Conservation (phyloP, 2,797 vertebrate genomes). For the Picus viridis region DNA sequence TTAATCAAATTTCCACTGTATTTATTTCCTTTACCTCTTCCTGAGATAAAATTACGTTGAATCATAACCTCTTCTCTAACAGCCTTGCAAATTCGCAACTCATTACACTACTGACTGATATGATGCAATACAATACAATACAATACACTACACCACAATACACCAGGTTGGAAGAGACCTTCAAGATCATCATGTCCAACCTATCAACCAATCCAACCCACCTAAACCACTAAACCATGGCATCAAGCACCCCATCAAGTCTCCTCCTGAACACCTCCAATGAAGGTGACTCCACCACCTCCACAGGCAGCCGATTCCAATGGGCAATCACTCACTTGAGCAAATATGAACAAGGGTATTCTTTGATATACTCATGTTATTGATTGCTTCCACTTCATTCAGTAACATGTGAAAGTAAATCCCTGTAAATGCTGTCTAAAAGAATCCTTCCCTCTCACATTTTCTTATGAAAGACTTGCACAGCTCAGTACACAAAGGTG, state of each 20-base stretch:
- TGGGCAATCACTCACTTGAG: not conserved
- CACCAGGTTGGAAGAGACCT: too few species aligned
- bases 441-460: not conserved
- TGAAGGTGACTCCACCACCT: too few species aligned
- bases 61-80: not conserved
- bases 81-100: not conserved
- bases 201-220: too few species aligned
- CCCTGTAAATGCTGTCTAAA: not conserved
- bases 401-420: not conserved
- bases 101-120: not conserved
- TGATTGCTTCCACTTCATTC: not conserved
- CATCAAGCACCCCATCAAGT: too few species aligned
- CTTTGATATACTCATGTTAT: not conserved
- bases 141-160: too few species aligned
- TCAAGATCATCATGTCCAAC: too few species aligned
- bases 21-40: conserved; percentile 39
- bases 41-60: not conserved
- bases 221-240: too few species aligned
- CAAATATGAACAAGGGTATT: not conserved
- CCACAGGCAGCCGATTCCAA: too few species aligned
- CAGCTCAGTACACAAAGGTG: not conserved
- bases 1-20: conserved; percentile 37
- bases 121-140: too few species aligned
- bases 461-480: not conserved
- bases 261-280: too few species aligned